These are phyloP conservation scores for Lepidocyrtinus sp. DNA, from an alignment of 2,888 invertebrate genomes.

Conservation along the genomic window DNA sequence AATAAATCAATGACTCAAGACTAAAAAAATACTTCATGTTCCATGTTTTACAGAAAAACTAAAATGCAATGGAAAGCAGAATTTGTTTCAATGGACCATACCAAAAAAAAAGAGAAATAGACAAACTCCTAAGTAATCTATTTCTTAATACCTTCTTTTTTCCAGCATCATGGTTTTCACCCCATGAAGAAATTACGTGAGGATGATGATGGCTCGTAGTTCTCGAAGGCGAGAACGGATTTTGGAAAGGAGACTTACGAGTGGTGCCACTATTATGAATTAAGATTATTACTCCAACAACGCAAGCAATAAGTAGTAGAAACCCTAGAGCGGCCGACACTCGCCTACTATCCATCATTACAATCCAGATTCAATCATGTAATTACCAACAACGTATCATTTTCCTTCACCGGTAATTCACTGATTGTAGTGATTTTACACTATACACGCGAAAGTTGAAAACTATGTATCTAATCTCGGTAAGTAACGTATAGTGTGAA, in stretches of 20 bases:
- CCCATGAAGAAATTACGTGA: slow-evolving; percentile 20
- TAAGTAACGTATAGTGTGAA: too few relatives aligned
- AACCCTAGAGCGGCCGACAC: slow-evolving; percentile 64
- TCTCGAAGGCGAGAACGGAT: slow-evolving; percentile 5
- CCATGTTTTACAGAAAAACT: neutral
- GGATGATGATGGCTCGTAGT: slow-evolving; percentile 19
- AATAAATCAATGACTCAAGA: slow-evolving; percentile 10
- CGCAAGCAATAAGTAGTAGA: slow-evolving; percentile 65
- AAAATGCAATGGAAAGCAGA: too few relatives aligned
- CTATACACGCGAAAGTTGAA: too few relatives aligned
- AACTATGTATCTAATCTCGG: too few relatives aligned
- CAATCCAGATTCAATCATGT: neutral
- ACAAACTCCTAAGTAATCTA: neutral
- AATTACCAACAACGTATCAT: neutral
- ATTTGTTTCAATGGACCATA: neutral
- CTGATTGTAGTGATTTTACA: too few relatives aligned
- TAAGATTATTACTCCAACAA: slow-evolving; percentile 66
- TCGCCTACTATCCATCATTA: slow-evolving; percentile 57
- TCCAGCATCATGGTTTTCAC: slow-evolving; percentile 6
- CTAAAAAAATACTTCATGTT: neutral
- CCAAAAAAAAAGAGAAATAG: neutral
- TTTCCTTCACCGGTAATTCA: too few relatives aligned
- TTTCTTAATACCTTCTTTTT: slow-evolving; percentile 8
- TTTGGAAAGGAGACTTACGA: slow-evolving; percentile 35
- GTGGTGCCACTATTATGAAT: slow-evolving; percentile 61